A percentile compares a stretch with the other conserved stretches of the same genome.
phyloP scores from a whole-genome alignment of 92 coral and sea anemone genomes.

The Paramuricea clavata region DNA sequence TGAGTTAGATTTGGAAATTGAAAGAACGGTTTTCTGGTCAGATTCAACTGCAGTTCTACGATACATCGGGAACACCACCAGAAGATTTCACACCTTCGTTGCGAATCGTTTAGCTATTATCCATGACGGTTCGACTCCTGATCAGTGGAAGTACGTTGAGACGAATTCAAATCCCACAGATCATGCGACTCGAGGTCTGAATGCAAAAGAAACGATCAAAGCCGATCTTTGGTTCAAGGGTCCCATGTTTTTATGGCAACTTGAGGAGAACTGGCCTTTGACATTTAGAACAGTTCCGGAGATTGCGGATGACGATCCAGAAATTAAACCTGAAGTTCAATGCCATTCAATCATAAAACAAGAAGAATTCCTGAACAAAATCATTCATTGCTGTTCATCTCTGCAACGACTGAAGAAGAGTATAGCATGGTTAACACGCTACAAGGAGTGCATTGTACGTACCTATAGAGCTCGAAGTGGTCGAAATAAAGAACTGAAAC shows the following conservation, averaged over 20 bases:
- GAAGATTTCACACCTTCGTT: constrained; percentile 55
- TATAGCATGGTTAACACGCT: constrained; percentile 65
- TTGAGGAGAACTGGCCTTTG: constrained; percentile 51
- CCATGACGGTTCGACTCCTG: constrained; percentile 60
- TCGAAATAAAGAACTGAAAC: no score
- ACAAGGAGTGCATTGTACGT: constrained; percentile 42
- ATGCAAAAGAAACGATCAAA: constrained; percentile 45
- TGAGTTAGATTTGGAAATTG: constrained; percentile 58
- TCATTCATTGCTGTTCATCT: constrained; percentile 29
- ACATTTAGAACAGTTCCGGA: constrained; percentile 34
- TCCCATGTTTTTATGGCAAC: constrained; percentile 54
- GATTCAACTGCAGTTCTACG: constrained; percentile 64
- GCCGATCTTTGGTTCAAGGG: constrained; percentile 54
- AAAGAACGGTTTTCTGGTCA: constrained; percentile 62
- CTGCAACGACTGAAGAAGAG: constrained; percentile 57
- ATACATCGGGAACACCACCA: constrained; percentile 59
- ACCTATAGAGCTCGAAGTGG: constrained; percentile 51
- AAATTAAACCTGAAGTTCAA: no score
- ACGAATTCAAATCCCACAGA: constrained; percentile 59
- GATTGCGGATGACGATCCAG: no score
- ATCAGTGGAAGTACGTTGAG: constrained; percentile 64
- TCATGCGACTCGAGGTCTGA: constrained; percentile 59
- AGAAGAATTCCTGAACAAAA: no score
- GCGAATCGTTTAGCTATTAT: constrained; percentile 61
- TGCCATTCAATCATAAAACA: no score